Evolutionary conservation across 2,888 invertebrate species (phyloP).

Genomic region (Drosophila borealis): DNA sequence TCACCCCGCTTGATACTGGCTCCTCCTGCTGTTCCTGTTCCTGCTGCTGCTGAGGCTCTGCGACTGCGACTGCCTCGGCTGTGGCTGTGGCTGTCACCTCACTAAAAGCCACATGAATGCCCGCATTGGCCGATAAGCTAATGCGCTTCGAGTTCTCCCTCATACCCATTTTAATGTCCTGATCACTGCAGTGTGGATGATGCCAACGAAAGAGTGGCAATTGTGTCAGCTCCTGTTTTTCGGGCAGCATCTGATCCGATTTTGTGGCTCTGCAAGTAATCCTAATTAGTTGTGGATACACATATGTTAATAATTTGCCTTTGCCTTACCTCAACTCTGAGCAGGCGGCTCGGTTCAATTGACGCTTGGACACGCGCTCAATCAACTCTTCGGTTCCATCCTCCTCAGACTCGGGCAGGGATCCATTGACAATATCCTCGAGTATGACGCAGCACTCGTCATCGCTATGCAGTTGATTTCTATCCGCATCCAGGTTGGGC

Average conservation of each 20-base stretch:
- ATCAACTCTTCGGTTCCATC: constrained; percentile 30
- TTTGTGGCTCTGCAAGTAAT: constrained; percentile 5
- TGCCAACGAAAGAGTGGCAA: constrained; percentile 57
- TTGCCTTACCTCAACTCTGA: constrained; percentile 21
- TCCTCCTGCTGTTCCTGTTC: background rate
- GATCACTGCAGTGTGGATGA: constrained; percentile 32
- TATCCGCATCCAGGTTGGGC: constrained; percentile 15
- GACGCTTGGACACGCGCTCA: constrained; percentile 14
- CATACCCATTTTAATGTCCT: constrained; percentile 34
- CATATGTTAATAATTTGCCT: no score
- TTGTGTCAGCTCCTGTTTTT: constrained; percentile 2
- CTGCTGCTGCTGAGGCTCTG: background rate
- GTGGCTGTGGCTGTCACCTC: background rate
- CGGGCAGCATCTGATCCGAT: background rate
- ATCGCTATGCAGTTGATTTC: constrained; percentile 34
- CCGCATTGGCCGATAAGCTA: background rate
- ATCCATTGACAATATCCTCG: constrained; percentile 31
- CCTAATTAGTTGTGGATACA: background rate
- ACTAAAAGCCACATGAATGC: constrained; percentile 4
- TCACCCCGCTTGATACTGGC: background rate
- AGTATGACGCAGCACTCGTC: constrained; percentile 43
- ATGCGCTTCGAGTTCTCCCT: constrained; percentile 4
- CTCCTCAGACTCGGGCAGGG: constrained; percentile 14
- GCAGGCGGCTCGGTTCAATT: background rate
- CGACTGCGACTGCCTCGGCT: background rate